These are phyloP conservation scores for Diachrysia chrysitis DNA, from an alignment of 2,888 invertebrate species.

Conservation along the genomic window DNA sequence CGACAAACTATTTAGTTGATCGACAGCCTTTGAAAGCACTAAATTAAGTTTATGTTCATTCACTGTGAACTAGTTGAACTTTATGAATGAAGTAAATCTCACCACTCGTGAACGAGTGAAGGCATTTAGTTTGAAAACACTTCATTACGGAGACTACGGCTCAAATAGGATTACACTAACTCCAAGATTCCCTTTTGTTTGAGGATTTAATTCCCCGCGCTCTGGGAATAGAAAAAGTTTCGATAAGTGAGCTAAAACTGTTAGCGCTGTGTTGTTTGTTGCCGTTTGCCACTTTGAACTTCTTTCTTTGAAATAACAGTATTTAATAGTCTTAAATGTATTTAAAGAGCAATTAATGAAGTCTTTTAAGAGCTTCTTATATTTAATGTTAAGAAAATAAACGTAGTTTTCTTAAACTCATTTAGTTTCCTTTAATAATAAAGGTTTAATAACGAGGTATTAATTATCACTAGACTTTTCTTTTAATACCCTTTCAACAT, in stretches of 20 bases:
- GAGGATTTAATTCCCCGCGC: slow-evolving; percentile 3
- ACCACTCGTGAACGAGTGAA: slow-evolving; percentile 29
- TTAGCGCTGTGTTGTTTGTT: not conserved
- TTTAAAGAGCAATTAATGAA: not conserved
- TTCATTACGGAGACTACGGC: slow-evolving; percentile 34
- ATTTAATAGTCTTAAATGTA: not conserved
- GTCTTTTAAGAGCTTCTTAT: not conserved
- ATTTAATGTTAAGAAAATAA: not conserved
- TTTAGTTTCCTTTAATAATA: not conserved
- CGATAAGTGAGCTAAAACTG: slow-evolving; percentile 7
- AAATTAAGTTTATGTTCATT: slow-evolving; percentile 26
- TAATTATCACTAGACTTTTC: not conserved
- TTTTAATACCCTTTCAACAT: not conserved
- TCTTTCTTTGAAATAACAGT: not conserved
- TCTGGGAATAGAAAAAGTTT: not conserved
- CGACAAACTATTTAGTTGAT: slow-evolving; percentile 41
- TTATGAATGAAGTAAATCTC: slow-evolving; percentile 38
- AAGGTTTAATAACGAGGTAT: not conserved
- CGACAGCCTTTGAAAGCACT: slow-evolving; percentile 38
- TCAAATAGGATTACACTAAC: slow-evolving; percentile 30
- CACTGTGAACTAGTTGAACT: slow-evolving; percentile 17
- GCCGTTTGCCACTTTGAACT: not conserved
- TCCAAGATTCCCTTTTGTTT: slow-evolving; percentile 3
- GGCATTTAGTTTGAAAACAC: slow-evolving; percentile 43
- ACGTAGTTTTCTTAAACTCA: not conserved